Conservation (phyloP, 1,140 invertebrate genomes). For the Tetraneura akinire region DNA sequence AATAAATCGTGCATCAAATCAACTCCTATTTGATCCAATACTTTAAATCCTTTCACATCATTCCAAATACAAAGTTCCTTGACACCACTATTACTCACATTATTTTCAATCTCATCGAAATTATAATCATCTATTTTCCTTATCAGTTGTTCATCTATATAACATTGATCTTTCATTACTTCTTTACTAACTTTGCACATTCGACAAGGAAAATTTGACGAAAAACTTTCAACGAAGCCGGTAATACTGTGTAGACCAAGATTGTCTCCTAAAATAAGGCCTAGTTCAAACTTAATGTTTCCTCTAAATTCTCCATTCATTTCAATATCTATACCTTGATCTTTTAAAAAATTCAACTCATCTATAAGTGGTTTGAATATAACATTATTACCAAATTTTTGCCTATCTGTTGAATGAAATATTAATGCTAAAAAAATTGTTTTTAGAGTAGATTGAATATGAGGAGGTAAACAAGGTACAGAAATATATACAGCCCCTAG, state of each 20-base stretch:
- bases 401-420: constrained; percentile 54
- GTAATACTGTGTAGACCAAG: background rate
- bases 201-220: background rate
- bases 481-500: constrained; percentile 53
- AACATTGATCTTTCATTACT: constrained; percentile 5
- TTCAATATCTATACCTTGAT: constrained; percentile 45
- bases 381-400: too few relatives aligned
- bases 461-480: constrained; percentile 54
- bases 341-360: constrained; percentile 54
- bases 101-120: background rate
- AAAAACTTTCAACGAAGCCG: background rate
- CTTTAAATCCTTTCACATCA: background rate
- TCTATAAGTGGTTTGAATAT: constrained; percentile 52
- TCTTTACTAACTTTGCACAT: background rate
- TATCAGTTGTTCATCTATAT: background rate
- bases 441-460: constrained; percentile 53
- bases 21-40: background rate
- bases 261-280: background rate
- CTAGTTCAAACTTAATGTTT: background rate
- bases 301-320: background rate
- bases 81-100: background rate
- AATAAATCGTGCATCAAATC: background rate
- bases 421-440: constrained; percentile 55
- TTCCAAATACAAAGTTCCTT: background rate
- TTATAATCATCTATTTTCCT: background rate